phyloP scores from a whole-genome alignment of 2,888 invertebrate species.

The Euplagia quadripunctaria region DNA sequence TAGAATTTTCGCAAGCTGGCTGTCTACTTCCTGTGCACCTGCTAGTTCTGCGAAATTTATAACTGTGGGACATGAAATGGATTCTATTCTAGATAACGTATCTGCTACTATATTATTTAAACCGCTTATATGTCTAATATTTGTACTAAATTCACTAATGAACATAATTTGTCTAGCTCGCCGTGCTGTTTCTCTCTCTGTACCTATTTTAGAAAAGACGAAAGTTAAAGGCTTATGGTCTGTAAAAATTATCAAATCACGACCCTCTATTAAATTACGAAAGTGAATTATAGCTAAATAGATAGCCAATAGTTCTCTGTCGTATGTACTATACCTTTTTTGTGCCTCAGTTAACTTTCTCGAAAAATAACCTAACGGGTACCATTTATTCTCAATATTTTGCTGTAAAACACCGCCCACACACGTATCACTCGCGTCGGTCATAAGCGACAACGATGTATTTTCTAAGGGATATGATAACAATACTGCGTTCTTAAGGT shows the following conservation, averaged over 20 bases:
- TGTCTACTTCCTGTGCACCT: too few relatives aligned
- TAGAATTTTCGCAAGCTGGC: not conserved
- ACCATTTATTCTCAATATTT: not conserved
- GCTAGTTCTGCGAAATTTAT: not conserved
- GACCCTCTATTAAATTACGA: not conserved
- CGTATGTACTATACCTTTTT: not conserved
- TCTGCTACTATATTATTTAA: slow-evolving; percentile 16
- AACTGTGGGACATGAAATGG: not conserved
- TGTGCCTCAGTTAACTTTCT: not conserved
- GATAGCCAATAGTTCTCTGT: not conserved
- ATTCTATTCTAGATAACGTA: not conserved
- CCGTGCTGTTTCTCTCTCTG: not conserved
- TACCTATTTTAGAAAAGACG: not conserved
- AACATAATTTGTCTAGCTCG: slow-evolving; percentile 16
- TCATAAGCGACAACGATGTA: too few relatives aligned
- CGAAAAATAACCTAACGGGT: not conserved
- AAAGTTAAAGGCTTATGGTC: slow-evolving; percentile 8
- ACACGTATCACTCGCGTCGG: too few relatives aligned
- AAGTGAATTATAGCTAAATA: not conserved
- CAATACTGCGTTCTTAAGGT: too few relatives aligned
- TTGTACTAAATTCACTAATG: slow-evolving; percentile 4
- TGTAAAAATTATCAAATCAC: not conserved
- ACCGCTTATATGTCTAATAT: not conserved
- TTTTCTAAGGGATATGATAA: too few relatives aligned
- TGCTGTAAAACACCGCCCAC: not conserved